Percentiles rank a stretch among this genome's conserved stretches.
Evolutionary conservation across 2,888 invertebrate genomes (phyloP).

Genomic region (Hydropsyche betteni): DNA sequence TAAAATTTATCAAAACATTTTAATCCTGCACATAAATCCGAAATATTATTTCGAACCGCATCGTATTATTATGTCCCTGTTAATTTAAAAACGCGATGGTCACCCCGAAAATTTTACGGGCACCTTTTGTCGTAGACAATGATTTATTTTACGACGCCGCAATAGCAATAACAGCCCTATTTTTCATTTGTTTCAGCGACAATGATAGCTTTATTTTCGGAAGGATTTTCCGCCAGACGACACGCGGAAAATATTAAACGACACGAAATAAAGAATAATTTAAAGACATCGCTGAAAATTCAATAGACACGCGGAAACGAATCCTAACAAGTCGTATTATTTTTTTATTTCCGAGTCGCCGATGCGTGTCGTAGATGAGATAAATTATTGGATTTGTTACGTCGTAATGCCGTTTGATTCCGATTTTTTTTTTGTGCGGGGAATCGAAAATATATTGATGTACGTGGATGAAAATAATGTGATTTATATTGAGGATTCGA

Average conservation of each 20-base stretch:
- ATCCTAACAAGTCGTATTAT: constrained; percentile 18
- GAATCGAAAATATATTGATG: not conserved
- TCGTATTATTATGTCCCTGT: too few relatives aligned
- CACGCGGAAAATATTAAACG: not conserved
- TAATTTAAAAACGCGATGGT: too few relatives aligned
- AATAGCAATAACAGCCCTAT: constrained; percentile 41
- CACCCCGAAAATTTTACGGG: not conserved
- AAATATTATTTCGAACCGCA: too few relatives aligned
- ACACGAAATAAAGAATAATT: too few relatives aligned
- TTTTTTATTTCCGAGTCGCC: not conserved
- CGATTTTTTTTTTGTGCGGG: not conserved
- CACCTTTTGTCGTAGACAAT: constrained; percentile 30
- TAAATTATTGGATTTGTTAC: constrained; percentile 18
- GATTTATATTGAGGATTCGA: not conserved
- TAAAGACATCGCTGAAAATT: not conserved
- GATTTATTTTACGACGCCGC: constrained; percentile 41
- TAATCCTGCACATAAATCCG: too few relatives aligned
- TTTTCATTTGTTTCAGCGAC: constrained; percentile 45
- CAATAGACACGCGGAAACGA: constrained; percentile 15
- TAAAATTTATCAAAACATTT: too few relatives aligned
- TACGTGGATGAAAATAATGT: not conserved
- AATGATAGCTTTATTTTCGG: constrained; percentile 46
- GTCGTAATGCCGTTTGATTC: not conserved
- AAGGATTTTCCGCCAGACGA: constrained; percentile 28
- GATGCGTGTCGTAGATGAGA: not conserved